phyloP scores from a whole-genome alignment of 2,888 invertebrate genomes.

The Eupithecia vulgata region DNA sequence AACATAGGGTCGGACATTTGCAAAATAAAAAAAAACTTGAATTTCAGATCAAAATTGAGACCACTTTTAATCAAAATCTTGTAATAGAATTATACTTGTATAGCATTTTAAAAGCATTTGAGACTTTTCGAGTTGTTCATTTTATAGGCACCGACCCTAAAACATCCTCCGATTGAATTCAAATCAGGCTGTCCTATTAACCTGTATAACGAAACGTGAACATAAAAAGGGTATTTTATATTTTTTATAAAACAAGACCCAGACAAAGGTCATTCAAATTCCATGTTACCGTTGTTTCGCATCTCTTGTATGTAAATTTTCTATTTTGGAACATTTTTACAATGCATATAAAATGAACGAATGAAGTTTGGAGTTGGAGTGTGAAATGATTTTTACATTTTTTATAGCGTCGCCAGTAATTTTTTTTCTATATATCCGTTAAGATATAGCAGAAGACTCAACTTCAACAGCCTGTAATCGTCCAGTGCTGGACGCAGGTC shows the following conservation, averaged over 20 bases:
- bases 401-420: background rate
- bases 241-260: conserved; percentile 25
- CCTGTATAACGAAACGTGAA: conserved; percentile 22
- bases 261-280: conserved; percentile 47
- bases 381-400: background rate
- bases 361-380: conserved; percentile 49
- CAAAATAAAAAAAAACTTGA: background rate
- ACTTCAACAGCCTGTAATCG: too few species aligned
- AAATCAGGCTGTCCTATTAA: conserved; percentile 41
- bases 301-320: conserved; percentile 73
- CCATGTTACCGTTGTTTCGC: conserved; percentile 48
- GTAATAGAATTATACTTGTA: background rate
- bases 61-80: background rate
- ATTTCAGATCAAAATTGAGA: background rate
- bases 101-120: background rate
- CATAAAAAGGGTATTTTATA: conserved; percentile 30
- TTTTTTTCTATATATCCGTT: background rate
- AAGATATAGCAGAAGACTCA: too few species aligned
- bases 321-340: conserved; percentile 41
- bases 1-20: background rate
- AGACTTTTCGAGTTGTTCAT: background rate
- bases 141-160: background rate
- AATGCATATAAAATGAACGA: conserved; percentile 14
- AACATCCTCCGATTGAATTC: conserved; percentile 47
- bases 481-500: too few species aligned